Evolutionary conservation across 1,140 invertebrate genomes (phyloP), one percentile per base, ranked within the genome.

Genomic region (Neodiprion pinetum): DNA sequence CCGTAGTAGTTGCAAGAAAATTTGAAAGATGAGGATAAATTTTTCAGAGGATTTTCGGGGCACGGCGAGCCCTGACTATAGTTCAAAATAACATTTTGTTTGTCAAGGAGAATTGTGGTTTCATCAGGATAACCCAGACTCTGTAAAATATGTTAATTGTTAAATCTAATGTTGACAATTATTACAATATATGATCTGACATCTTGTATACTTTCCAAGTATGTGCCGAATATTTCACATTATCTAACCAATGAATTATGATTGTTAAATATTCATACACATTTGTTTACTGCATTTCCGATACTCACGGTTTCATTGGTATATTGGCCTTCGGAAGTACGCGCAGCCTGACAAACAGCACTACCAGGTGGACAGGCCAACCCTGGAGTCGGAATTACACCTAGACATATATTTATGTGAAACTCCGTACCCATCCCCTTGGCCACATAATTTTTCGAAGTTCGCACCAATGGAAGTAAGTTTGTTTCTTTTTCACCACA

Each of bases 361-460:
- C 87, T 89, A 14, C 88, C 89, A 79, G 88, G 86, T 67, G 81
- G 78, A 78, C 89, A 90, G 76, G 84, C 86, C 72, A 90, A 83
- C 80, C 85, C 83, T 79, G 82, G 83, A 79, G 82, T 83, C 72
- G 88, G 80, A 72, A 89, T 83, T 77, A 90, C 81, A 75, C 90
- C 87, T 75, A 84, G 83, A 75, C 90, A 90, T 68, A 90, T 82
- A 81, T 90, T 90, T 80, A 90, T 86, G 49, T 84, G 75, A 75
- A 81, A 84, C 69, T 83, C 80, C 7, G 78, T 80, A 67, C 81
- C 78, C 67, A 88, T 86, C 1, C 82, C 78, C 78, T 82, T 83
- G 1, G 88, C 85, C 66, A 89, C 75, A 74, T 90, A 90, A 83
- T 90, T 90, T n/a, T 81, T 75, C 28, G 73, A 80, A 66, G 82